These are phyloP conservation scores for Esox niger DNA, from an alignment of 2,113 vertebrate genomes.

Conservation along the genomic window DNA sequence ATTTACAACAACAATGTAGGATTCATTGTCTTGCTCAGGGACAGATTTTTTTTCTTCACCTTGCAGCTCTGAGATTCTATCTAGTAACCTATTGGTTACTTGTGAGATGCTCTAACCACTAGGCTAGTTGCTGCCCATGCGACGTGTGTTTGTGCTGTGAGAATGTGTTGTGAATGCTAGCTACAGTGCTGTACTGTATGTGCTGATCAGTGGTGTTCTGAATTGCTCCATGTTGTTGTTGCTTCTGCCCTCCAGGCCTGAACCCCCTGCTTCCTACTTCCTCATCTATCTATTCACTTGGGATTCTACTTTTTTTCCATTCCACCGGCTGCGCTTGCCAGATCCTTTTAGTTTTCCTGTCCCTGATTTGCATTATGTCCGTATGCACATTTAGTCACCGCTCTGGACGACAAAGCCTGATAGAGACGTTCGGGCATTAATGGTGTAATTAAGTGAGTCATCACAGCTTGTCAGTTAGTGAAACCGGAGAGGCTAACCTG, in stretches of 20 bases:
- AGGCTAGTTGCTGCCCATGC: too few relatives aligned
- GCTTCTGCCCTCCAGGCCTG: not conserved
- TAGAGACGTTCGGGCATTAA: slow-evolving; percentile 5
- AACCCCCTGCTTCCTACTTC: not conserved
- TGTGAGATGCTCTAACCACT: too few relatives aligned
- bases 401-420: slow-evolving; percentile 4
- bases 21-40: too few relatives aligned
- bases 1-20: too few relatives aligned
- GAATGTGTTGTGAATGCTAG: slow-evolving; percentile 16
- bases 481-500: not conserved
- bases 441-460: slow-evolving; percentile 10
- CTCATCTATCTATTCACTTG: not conserved
- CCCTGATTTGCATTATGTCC: slow-evolving; percentile 11
- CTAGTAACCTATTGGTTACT: too few relatives aligned
- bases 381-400: slow-evolving; percentile 28
- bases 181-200: not conserved
- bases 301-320: not conserved
- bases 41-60: too few relatives aligned
- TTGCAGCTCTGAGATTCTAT: too few relatives aligned
- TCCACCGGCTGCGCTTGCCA: slow-evolving; percentile 38
- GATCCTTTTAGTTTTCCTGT: slow-evolving; percentile 27
- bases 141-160: slow-evolving; percentile 36
- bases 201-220: not conserved
- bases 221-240: not conserved
- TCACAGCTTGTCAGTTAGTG: slow-evolving; percentile 22